Base-by-base conservation (phyloP, 2,888 invertebrate genomes). In the Sinotaia quadrata region DNA sequence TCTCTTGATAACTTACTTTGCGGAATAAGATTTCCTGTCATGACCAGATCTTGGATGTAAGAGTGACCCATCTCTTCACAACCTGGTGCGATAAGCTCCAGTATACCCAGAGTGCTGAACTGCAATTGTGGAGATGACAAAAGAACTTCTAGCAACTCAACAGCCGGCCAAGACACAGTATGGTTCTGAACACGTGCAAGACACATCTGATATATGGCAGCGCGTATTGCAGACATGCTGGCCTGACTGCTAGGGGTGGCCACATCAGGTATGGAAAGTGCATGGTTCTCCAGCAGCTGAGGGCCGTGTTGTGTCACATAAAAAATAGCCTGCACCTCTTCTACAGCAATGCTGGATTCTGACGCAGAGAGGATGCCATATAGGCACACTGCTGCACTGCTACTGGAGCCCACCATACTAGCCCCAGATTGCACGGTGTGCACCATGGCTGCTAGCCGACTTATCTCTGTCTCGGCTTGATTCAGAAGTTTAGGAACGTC, bases 401-500 rank as follows among this genome's bases (percentile, higher is more conserved):
- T 1, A n/a, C 63, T 3, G 49, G 15, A 18, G 37, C 29, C 2
- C 10, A 21, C 76, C 10, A 75, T 75, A 0, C 80, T 76, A 2
- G 75, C 74, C 0, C 79, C 76, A 3, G 75, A 74, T 8, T 75
- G 67, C n/a, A 79, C 74, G 18, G 76, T 77, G 65, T 81, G 81
- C 34, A 79, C 75, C 69, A 80, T 70, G 54, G 76, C 75, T 47
- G 78, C 76, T n/a, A 82, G 66, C n/a, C 75, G 68, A 15, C 68
- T 56, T 41, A 80, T 78, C 67, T 82, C 82, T 12, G 65, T 65
- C 27, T 75, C 66, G 29, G 78, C 66, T 51, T 76, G 75, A 37
- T 76, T 72, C n/a, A 80, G 66, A 24, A 82, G 62, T 71, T 78
- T 82, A 34, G 69, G 76, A 21, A 78, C 78, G 71, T 81, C 76